Evolutionary conservation across 2,113 vertebrate genomes (phyloP).

Genomic region (Leptocoma aspasia): DNA sequence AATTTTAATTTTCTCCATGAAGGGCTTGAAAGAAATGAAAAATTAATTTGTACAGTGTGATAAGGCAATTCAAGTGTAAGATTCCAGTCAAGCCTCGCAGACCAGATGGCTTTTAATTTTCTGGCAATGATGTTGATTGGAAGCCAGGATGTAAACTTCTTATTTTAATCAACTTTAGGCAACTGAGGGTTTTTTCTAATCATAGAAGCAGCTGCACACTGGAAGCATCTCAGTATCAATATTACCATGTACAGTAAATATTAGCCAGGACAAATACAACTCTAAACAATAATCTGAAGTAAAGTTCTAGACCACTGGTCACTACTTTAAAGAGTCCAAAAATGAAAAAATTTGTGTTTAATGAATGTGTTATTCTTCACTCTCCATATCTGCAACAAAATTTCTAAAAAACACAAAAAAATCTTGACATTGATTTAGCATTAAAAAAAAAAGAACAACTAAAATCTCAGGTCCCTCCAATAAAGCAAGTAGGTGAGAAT

Average conservation of each 20-base stretch:
- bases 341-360: not conserved
- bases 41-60: slow-evolving; percentile 53
- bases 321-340: not conserved
- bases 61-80: slow-evolving; percentile 42
- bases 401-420: not conserved
- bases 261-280: not conserved
- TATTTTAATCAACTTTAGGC: slow-evolving; percentile 37
- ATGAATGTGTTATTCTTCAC: not conserved
- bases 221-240: not conserved
- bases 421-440: not conserved
- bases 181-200: slow-evolving; percentile 21
- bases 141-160: slow-evolving; percentile 47
- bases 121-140: slow-evolving; percentile 47
- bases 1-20: slow-evolving; percentile 29
- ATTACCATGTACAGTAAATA: not conserved
- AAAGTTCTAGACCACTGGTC: not conserved
- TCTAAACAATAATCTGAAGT: not conserved
- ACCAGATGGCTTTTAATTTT: slow-evolving; percentile 70
- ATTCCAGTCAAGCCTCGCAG: slow-evolving; percentile 25
- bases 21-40: slow-evolving; percentile 28
- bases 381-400: not conserved
- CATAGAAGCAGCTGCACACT: not conserved
- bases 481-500: not conserved
- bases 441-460: not conserved
- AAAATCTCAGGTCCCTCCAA: not conserved